Evolutionary conservation across 2,888 invertebrate species (phyloP).

Genomic region (Metopia argyrocephala): DNA sequence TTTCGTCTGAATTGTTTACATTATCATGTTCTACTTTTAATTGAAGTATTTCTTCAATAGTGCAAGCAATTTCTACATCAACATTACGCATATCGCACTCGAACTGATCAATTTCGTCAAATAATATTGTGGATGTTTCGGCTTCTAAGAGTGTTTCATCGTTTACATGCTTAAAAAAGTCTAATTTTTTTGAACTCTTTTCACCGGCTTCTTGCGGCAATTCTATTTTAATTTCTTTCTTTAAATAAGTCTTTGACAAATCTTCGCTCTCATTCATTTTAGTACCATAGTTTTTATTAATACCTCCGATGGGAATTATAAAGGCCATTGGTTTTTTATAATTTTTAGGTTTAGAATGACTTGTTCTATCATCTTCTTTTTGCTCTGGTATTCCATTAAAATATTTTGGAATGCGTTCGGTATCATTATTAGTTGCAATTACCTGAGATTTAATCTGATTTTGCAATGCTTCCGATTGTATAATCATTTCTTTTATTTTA

Average conservation of each 20-base stretch:
- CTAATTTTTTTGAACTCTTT: background rate
- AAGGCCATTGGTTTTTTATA: constrained; percentile 68
- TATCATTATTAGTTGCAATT: constrained; percentile 15
- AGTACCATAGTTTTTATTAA: background rate
- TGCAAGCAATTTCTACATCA: constrained; percentile 19
- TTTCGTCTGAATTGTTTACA: constrained; percentile 1
- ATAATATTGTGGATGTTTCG: constrained; percentile 46
- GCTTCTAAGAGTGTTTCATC: constrained; percentile 32
- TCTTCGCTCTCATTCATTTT: background rate
- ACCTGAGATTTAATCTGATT: background rate
- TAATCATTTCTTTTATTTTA: background rate
- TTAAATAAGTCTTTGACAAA: background rate
- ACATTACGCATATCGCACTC: constrained; percentile 20
- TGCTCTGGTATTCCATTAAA: constrained; percentile 66
- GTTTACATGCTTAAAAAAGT: background rate
- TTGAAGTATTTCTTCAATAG: constrained; percentile 25
- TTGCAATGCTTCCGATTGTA: background rate
- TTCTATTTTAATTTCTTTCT: background rate
- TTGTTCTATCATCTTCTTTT: constrained; percentile 24
- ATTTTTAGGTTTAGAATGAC: constrained; percentile 21
- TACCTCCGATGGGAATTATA: constrained; percentile 66
- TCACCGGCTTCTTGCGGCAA: background rate
- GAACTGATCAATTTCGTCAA: constrained; percentile 34
- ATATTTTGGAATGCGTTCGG: constrained; percentile 65
- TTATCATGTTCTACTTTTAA: constrained; percentile 16